A percentile compares a stretch with the other conserved stretches of the same genome.
Evolutionary conservation across 2,113 vertebrate species (phyloP).

Genomic region (Gyps fulvus): DNA sequence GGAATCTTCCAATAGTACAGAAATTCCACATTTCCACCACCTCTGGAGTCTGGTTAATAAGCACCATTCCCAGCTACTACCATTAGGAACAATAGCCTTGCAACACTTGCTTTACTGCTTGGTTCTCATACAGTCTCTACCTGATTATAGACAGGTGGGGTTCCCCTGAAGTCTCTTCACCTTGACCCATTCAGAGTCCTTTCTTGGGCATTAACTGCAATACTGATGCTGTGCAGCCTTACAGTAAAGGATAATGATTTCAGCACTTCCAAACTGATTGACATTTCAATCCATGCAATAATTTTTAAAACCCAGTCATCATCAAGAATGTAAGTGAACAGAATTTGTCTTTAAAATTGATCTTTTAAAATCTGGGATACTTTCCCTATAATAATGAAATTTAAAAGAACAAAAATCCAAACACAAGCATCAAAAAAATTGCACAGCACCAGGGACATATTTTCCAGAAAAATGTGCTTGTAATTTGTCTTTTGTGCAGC

Average conservation of each 20-base stretch:
- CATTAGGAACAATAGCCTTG: background rate
- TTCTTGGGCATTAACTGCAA: background rate
- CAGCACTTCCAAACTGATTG: background rate
- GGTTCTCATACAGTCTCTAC: background rate
- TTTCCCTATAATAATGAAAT: background rate
- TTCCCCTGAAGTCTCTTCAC: background rate
- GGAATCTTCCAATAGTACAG: background rate
- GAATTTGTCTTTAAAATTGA: background rate
- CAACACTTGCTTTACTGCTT: background rate
- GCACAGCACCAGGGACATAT: background rate
- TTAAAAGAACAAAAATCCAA: background rate
- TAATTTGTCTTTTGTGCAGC: conserved; percentile 31
- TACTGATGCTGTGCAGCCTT: background rate
- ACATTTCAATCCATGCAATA: background rate
- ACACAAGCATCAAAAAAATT: background rate
- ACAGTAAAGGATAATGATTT: background rate
- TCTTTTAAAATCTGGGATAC: background rate
- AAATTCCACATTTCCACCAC: background rate
- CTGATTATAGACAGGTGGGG: background rate
- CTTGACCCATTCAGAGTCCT: background rate
- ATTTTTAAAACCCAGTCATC: background rate
- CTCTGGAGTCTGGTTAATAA: background rate
- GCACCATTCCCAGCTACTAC: background rate
- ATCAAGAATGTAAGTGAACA: background rate
- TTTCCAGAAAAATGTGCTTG: conserved; percentile 17